Evolutionary conservation across 2,888 invertebrate species (phyloP).

Genomic region (Andrena chrysosceles): DNA sequence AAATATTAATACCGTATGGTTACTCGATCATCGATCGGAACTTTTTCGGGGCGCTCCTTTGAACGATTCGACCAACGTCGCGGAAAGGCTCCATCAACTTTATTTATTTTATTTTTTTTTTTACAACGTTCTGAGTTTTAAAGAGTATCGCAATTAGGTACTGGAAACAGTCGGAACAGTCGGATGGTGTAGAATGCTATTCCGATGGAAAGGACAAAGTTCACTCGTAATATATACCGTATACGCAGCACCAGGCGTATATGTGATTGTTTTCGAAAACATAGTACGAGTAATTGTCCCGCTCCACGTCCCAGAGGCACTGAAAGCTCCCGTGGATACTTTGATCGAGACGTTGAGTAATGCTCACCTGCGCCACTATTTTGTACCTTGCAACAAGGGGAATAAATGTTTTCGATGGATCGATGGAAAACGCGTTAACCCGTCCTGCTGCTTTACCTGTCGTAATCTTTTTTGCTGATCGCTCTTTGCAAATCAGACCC

Average conservation of each 20-base stretch:
- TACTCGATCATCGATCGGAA: constrained; percentile 72
- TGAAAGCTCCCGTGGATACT: constrained; percentile 62
- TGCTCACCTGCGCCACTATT: constrained; percentile 66
- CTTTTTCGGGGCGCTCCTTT: background rate
- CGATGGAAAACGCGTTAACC: background rate
- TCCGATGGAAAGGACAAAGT: constrained; percentile 6
- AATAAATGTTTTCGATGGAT: background rate
- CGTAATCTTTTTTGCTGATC: constrained; percentile 65
- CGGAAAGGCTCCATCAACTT: too few species aligned
- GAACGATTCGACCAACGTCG: background rate
- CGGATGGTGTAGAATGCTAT: too few species aligned
- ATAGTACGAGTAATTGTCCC: constrained; percentile 74
- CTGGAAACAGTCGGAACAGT: too few species aligned
- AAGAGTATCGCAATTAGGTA: too few species aligned
- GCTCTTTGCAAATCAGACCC: constrained; percentile 59
- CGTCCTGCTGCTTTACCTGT: constrained; percentile 55
- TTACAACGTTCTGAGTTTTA: background rate
- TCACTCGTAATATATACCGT: constrained; percentile 68
- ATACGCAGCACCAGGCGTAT: constrained; percentile 70
- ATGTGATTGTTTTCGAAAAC: constrained; percentile 70
- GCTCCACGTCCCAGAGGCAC: constrained; percentile 71
- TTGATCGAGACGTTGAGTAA: constrained; percentile 71
- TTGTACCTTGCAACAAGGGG: constrained; percentile 64
- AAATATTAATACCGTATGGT: constrained; percentile 78
- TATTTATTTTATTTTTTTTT: too few species aligned